A percentile compares a stretch with the other conserved stretches of the same genome.
These are phyloP conservation scores for Ochotona curzoniae DNA, from an alignment of 2,113 vertebrate species.

Conservation along the genomic window DNA sequence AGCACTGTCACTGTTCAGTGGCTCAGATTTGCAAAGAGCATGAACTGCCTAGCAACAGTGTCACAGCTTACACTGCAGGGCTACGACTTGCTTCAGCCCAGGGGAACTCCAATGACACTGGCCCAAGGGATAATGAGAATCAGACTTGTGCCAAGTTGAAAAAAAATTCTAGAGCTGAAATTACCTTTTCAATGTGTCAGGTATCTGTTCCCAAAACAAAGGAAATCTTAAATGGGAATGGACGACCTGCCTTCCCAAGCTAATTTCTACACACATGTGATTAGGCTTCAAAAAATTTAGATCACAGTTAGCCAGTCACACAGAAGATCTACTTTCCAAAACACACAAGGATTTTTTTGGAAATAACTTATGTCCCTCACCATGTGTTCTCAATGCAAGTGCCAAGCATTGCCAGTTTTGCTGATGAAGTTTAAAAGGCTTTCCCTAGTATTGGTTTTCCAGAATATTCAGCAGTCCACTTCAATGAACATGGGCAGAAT, in stretches of 20 bases:
- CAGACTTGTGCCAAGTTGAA: neutral
- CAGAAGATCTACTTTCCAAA: neutral
- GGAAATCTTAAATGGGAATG: neutral
- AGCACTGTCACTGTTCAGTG: neutral
- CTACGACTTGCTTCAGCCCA: neutral
- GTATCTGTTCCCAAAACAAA: neutral
- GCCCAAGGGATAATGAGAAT: neutral
- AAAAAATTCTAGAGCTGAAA: neutral
- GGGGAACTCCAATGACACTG: neutral
- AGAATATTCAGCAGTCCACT: neutral
- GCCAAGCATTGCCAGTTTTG: neutral
- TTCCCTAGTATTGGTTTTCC: neutral
- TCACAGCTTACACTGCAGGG: neutral
- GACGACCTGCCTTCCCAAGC: neutral
- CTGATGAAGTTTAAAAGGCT: neutral
- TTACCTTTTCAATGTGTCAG: neutral
- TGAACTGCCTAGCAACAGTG: neutral
- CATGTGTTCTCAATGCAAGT: neutral
- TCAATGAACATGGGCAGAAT: neutral
- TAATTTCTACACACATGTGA: accelerated
- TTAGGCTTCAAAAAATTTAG: neutral
- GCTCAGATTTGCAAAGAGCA: neutral
- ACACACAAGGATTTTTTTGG: neutral
- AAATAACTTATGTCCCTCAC: neutral
- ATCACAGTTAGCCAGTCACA: neutral